Base-by-base conservation (phyloP, 2,113 vertebrate species). In the Triplophysa siluroides region DNA sequence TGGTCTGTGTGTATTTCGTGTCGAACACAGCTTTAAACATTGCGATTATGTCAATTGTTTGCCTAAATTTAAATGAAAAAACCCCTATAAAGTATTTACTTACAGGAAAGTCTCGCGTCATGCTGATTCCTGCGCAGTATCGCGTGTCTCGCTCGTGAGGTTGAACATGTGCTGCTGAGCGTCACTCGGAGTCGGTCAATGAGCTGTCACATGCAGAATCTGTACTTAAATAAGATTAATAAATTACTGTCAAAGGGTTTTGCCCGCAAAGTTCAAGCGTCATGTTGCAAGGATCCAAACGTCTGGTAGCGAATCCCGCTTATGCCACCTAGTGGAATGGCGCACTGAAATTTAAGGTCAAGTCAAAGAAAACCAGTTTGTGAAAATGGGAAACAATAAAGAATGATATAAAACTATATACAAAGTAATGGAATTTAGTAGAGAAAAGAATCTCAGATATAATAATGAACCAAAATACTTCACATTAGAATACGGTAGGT, bases 21-120 rank as follows among this genome's bases (percentile, higher is more conserved):
- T 29, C 29, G 29, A 29, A 29, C 4, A 29, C 29, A 29, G 29
- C 29, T 29, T 29, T 29, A 29, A 29, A 29, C 4, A 29, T 29
- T 29, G 29, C 29, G 4, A 29, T 4, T 29, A 29, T 3, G 29
- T 4, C 29, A 29, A 29, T 4, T 29, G 0, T 3, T 29, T 29
- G 29, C 29, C 29, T 29, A 29, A 29, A 29, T 29, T 29, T 4
- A 29, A 29, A 0, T 3, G 4, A 4, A 29, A 4, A n/a, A n/a
- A n/a, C n/a, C n/a, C n/a, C n/a, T n/a, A n/a, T n/a, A n/a, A n/a
- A n/a, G n/a, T n/a, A n/a, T n/a, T n/a, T n/a, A n/a, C n/a, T n/a
- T n/a, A n/a, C n/a, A n/a, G n/a, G n/a, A n/a, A n/a, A 68, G 23
- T 74, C 62, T 54, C 41, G 62, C 10, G 81, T 72, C 81, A 79